phyloP scores from a whole-genome alignment of 1,140 invertebrate species.

The Riptortus pedestris region DNA sequence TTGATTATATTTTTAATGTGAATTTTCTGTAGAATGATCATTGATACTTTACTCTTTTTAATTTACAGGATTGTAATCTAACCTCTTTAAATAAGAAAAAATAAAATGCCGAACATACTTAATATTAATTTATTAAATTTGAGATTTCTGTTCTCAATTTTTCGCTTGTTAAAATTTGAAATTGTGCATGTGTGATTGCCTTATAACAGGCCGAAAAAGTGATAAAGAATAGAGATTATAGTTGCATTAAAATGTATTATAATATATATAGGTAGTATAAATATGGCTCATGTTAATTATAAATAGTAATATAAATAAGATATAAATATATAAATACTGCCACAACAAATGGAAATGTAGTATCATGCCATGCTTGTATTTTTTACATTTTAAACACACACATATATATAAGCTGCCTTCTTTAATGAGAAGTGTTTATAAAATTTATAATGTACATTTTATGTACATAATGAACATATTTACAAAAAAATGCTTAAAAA shows the following conservation, averaged over 20 bases:
- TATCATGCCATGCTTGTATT: not conserved
- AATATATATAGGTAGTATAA: slow-evolving; percentile 1
- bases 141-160: not conserved
- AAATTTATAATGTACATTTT: slow-evolving; percentile 23
- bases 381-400: slow-evolving; percentile 3
- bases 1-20: too few relatives aligned
- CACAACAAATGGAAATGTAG: slow-evolving; percentile 1
- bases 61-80: too few relatives aligned
- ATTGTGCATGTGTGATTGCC: slow-evolving; percentile 4
- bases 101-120: too few relatives aligned
- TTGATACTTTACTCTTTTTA: too few relatives aligned
- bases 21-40: too few relatives aligned
- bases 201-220: not conserved
- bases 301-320: not conserved
- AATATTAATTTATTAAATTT: not conserved
- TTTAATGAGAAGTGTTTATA: slow-evolving; percentile 22
- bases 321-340: not conserved
- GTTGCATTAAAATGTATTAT: slow-evolving; percentile 5
- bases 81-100: too few relatives aligned
- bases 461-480: too few relatives aligned
- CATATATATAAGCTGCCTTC: slow-evolving; percentile 22
- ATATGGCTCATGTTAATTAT: slow-evolving; percentile 10
- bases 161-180: slow-evolving; percentile 7
- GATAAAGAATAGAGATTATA: slow-evolving; percentile 9
- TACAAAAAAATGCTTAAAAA: too few relatives aligned